Evolutionary conservation across 2,797 vertebrate species (phyloP).

Genomic region (Etheostoma perlongum): DNA sequence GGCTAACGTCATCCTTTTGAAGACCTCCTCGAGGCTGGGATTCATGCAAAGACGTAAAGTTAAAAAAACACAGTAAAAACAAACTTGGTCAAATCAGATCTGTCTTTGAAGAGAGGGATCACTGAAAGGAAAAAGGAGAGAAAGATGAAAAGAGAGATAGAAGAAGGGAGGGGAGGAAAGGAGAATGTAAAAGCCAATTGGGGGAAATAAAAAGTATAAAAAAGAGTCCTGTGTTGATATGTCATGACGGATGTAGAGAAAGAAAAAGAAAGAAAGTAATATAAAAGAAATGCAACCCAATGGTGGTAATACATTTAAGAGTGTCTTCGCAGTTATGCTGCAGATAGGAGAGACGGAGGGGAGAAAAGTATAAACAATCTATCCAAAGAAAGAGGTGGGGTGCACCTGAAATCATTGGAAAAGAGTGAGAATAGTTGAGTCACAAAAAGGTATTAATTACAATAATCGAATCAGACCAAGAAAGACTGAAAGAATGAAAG

Average conservation of each 20-base stretch:
- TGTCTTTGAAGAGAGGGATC: neutral
- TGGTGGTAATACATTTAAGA: neutral
- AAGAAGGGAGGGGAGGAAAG: neutral
- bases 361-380: neutral
- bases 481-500: slow-evolving; percentile 19
- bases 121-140: neutral
- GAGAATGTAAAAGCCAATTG: neutral
- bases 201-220: neutral
- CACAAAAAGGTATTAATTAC: neutral
- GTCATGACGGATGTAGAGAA: neutral
- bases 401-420: neutral
- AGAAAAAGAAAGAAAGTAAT: neutral
- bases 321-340: neutral
- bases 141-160: slow-evolving; percentile 13
- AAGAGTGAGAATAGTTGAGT: slow-evolving; percentile 1
- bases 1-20: slow-evolving; percentile 10
- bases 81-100: slow-evolving; percentile 12
- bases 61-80: slow-evolving; percentile 7
- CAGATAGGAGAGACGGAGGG: neutral
- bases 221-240: neutral
- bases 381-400: neutral
- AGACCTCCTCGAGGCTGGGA: neutral
- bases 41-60: slow-evolving; percentile 9
- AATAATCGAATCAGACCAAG: slow-evolving; percentile 7
- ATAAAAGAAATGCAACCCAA: neutral